Conservation (phyloP, 2,888 invertebrate genomes). For the Galerucella nymphaeae region DNA sequence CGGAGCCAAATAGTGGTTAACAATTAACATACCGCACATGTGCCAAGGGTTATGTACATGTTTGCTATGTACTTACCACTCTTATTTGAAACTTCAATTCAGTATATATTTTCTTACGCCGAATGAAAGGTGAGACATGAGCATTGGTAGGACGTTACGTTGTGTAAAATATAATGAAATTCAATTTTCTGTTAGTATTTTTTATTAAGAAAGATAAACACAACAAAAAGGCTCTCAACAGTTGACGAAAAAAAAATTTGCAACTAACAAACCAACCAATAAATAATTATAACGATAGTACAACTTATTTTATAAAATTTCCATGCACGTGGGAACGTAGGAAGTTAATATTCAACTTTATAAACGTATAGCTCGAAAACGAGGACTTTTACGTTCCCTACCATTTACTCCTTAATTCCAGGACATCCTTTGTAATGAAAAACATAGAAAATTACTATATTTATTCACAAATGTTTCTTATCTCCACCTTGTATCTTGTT, state of each 20-base stretch:
- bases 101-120: too few relatives aligned
- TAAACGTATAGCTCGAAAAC: background rate
- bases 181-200: background rate
- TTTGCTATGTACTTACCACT: too few relatives aligned
- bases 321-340: background rate
- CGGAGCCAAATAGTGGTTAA: too few relatives aligned
- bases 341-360: background rate
- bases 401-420: background rate
- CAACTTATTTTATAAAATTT: background rate
- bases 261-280: background rate
- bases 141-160: too few relatives aligned
- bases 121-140: too few relatives aligned
- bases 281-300: background rate
- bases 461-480: background rate
- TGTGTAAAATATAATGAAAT: too few relatives aligned
- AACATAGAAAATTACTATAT: background rate
- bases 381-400: background rate
- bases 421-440: background rate
- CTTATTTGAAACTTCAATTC: too few relatives aligned
- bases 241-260: background rate
- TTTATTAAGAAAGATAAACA: slow-evolving; percentile 18
- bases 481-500: background rate
- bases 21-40: too few relatives aligned
- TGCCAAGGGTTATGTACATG: too few relatives aligned
- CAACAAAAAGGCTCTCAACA: slow-evolving; percentile 5